Conservation (phyloP, 2,797 vertebrate species). For the Coendou prehensilis region DNA sequence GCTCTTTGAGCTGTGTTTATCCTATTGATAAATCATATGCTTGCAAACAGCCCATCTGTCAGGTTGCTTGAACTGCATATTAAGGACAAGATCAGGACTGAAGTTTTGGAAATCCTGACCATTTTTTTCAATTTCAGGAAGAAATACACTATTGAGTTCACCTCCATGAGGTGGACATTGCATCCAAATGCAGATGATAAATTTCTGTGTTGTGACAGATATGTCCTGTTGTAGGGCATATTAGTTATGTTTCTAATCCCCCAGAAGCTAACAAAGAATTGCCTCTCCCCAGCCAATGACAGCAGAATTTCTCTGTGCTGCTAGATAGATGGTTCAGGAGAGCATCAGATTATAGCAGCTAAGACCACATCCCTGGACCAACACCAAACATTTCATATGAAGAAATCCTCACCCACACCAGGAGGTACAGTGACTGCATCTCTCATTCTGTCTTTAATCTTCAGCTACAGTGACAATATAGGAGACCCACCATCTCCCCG, state of each 20-base stretch:
- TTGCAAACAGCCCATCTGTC: background rate
- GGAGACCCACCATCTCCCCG: rapidly evolving
- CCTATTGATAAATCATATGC: background rate
- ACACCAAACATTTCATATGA: rapidly evolving
- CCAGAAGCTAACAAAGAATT: background rate
- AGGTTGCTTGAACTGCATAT: background rate
- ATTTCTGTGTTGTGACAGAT: conserved; percentile 20
- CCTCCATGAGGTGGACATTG: conserved; percentile 28
- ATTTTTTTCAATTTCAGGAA: conserved; percentile 8
- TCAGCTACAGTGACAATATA: rapidly evolving
- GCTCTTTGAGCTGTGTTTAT: background rate
- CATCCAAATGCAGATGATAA: background rate
- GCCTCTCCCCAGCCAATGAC: background rate
- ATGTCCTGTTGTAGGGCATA: conserved; percentile 7
- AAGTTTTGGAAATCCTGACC: background rate
- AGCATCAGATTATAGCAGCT: rapidly evolving
- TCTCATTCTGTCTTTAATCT: background rate
- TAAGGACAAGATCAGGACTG: background rate
- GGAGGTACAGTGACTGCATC: rapidly evolving
- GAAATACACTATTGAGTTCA: background rate
- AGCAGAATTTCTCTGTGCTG: background rate
- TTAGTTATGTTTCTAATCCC: conserved; percentile 8
- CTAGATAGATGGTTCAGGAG: background rate
- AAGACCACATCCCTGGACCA: rapidly evolving
- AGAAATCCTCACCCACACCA: rapidly evolving